Evolutionary conservation across 2,888 invertebrate genomes (phyloP), one percentile per base, ranked within the genome.

Genomic region (Limnephilus marmoratus): DNA sequence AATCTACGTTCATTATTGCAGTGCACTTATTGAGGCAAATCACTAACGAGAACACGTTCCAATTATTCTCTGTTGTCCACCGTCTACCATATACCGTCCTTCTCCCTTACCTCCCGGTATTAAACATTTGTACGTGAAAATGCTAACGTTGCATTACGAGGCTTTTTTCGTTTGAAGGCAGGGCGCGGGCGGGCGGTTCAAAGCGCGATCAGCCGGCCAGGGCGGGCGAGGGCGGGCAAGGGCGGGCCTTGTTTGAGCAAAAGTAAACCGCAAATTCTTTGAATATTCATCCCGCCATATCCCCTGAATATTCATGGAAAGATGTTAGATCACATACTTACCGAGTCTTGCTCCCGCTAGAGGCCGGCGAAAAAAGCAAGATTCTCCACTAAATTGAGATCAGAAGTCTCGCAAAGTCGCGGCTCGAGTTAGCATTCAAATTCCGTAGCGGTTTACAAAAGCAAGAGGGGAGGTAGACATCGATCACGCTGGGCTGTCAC

Each of bases 271-370:
- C 91, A 86, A 92, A 93, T 93, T 93, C 93, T 91, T 93, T 93
- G 93, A 93, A 93, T 93, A 93, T 93, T 93, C 93, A 93, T 93
- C 90, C 85, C 82, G 81, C 89, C 90, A 90, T 92, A 91, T 83
- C 91, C 87, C 90, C 90, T 93, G 93, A 93, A 93, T 93, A 93
- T 93, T 93, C 93, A 93, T 93, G 90, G 85, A 93, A 93, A 93
- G 93, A 93, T 93, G 93, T 89, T 90, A 90, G 90, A 93, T 93
- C 93, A 93, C 93, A 92, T 91, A 93, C 92, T 92, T 93, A 91
- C 87, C 41, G 81, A 81, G 88, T 81, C 91, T 90, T 90, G 90
- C 90, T 49, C 34, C 82, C 81, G 86, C 81, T 41, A 29, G 86
- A 86, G 37, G 88, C 45, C 80, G 87, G 93, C 85, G 85, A 81